These are phyloP conservation scores for Empis livida DNA, from an alignment of 2,888 invertebrate species.

Conservation along the genomic window DNA sequence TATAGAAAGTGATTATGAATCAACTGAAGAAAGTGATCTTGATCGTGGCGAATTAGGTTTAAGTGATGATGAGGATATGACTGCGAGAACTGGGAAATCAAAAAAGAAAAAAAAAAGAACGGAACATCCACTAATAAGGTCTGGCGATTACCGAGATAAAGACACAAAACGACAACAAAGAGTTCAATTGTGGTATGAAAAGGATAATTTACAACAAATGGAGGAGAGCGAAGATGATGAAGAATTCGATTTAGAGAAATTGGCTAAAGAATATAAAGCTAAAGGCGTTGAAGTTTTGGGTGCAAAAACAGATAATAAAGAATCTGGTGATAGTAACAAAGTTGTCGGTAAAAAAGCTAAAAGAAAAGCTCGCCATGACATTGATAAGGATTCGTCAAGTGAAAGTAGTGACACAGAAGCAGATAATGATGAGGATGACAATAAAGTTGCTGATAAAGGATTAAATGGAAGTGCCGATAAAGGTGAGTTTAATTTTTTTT, in stretches of 20 bases:
- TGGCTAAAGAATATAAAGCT: conserved; percentile 55
- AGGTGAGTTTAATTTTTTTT: conserved; percentile 19
- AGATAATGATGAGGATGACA: conserved; percentile 23
- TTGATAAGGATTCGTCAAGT: conserved; percentile 17
- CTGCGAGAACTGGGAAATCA: conserved; percentile 32
- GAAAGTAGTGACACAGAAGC: conserved; percentile 21
- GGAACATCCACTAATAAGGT: conserved; percentile 62
- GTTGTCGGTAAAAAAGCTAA: conserved; percentile 29
- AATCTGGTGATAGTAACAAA: conserved; percentile 7
- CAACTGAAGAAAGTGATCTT: conserved; percentile 26
- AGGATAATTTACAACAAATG: conserved; percentile 67
- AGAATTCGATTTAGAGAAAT: conserved; percentile 71
- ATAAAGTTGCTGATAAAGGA: conserved; percentile 8
- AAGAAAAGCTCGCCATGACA: conserved; percentile 26
- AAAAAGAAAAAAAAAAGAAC: conserved; percentile 22
- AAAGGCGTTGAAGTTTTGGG: conserved; percentile 46
- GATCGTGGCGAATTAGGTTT: conserved; percentile 41
- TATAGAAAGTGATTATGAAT: conserved; percentile 24
- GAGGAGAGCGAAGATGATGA: conserved; percentile 76
- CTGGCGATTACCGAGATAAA: conserved; percentile 63
- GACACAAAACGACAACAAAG: conserved; percentile 60
- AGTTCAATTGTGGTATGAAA: conserved; percentile 78
- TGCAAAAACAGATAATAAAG: conserved; percentile 3
- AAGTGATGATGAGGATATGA: conserved; percentile 51
- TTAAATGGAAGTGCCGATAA: conserved; percentile 4